Conservation (phyloP, 2,888 invertebrate species). For the Rhynchonema sp. region DNA sequence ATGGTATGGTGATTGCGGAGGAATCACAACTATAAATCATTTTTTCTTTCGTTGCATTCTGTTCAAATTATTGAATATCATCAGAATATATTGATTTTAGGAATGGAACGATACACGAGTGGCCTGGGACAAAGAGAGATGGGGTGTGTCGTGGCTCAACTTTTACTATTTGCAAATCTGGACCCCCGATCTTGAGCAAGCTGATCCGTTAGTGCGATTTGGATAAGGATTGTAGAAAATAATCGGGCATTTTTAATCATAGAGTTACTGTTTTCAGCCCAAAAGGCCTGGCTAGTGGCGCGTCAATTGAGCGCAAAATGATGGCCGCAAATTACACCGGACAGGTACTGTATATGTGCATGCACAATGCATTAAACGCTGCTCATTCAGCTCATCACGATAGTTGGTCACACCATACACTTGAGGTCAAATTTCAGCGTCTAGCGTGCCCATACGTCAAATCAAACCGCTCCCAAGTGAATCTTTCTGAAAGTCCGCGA, state of each 20-base stretch:
- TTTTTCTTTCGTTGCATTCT: not conserved
- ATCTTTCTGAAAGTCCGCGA: too few relatives aligned
- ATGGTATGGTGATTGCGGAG: conserved; percentile 10
- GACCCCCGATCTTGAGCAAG: conserved; percentile 22
- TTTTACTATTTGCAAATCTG: conserved; percentile 29
- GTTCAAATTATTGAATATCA: not conserved
- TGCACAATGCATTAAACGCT: too few relatives aligned
- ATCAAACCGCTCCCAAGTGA: too few relatives aligned
- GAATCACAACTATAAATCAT: not conserved
- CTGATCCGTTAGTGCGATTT: conserved; percentile 20
- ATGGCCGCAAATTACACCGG: conserved; percentile 28
- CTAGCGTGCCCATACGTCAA: too few relatives aligned
- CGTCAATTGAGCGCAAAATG: conserved; percentile 22
- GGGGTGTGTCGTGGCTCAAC: conserved; percentile 27
- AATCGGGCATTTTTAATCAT: too few relatives aligned
- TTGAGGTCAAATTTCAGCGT: too few relatives aligned
- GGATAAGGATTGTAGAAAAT: too few relatives aligned
- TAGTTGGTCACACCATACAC: too few relatives aligned
- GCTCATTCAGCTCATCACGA: too few relatives aligned
- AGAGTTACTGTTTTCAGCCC: too few relatives aligned
- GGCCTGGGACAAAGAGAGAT: conserved; percentile 25
- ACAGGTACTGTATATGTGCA: too few relatives aligned
- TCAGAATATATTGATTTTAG: conserved; percentile 9
- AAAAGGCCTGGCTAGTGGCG: too few relatives aligned
- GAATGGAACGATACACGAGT: conserved; percentile 26